These are phyloP conservation scores for Pelobates cultripes DNA, from an alignment of 2,797 vertebrate genomes.

Conservation along the genomic window DNA sequence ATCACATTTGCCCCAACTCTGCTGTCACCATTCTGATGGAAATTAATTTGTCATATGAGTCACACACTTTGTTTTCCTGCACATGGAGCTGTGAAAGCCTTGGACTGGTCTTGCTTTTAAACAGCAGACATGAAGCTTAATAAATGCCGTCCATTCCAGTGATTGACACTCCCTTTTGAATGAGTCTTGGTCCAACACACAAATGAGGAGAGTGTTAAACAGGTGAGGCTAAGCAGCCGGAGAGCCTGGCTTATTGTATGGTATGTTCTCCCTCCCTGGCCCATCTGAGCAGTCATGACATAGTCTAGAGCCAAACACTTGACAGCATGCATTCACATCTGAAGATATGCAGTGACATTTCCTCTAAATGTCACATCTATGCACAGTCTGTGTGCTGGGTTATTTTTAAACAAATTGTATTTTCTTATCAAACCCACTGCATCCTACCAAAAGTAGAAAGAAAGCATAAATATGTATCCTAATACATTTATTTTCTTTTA, in stretches of 20 bases:
- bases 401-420: conserved; percentile 35
- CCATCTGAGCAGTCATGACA: conserved; percentile 54
- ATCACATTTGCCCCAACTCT: too few relatives aligned
- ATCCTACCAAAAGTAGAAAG: neutral
- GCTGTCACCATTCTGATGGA: too few relatives aligned
- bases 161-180: neutral
- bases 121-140: neutral
- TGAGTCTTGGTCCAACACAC: neutral
- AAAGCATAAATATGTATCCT: neutral
- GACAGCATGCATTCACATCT: conserved; percentile 67
- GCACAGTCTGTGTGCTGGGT: conserved; percentile 44
- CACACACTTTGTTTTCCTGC: too few relatives aligned
- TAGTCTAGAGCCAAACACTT: conserved; percentile 60
- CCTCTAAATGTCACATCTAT: conserved; percentile 69
- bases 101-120: neutral
- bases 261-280: conserved; percentile 34
- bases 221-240: conserved; percentile 31
- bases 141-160: neutral
- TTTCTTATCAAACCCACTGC: conserved; percentile 33
- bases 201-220: conserved; percentile 25
- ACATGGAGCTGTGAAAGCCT: too few relatives aligned
- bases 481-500: conserved; percentile 11
- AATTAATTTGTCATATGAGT: too few relatives aligned
- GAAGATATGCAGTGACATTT: conserved; percentile 73
- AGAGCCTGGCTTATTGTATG: conserved; percentile 41